These are phyloP conservation scores for Dipus sagitta DNA, from an alignment of 2,797 vertebrate species.

Conservation along the genomic window DNA sequence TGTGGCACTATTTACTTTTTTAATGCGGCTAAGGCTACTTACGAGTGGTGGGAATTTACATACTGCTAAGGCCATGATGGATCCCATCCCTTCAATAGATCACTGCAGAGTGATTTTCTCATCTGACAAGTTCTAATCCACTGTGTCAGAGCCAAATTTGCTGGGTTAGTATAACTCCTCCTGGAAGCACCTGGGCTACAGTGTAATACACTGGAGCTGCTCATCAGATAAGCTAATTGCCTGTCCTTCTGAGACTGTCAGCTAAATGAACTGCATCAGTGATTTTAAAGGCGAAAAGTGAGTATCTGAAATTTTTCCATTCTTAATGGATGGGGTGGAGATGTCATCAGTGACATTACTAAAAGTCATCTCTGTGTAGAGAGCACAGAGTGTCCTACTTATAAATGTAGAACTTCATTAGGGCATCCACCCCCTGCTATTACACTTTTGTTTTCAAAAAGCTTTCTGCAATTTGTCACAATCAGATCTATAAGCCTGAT, in stretches of 20 bases:
- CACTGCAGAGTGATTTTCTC: constrained; percentile 44
- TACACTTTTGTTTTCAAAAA: constrained; percentile 42
- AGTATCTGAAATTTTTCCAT: constrained; percentile 70
- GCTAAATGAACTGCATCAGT: constrained; percentile 59
- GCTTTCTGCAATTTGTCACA: constrained; percentile 30
- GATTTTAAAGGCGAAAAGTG: constrained; percentile 74
- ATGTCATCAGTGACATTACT: constrained; percentile 75
- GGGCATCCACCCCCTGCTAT: not conserved
- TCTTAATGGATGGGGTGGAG: constrained; percentile 77
- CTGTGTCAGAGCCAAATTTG: constrained; percentile 41
- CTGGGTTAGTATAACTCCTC: constrained; percentile 41
- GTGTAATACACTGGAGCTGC: constrained; percentile 8
- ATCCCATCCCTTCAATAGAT: not conserved
- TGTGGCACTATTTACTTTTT: not conserved
- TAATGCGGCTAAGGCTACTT: not conserved
- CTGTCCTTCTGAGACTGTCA: not conserved
- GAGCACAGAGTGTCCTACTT: constrained; percentile 47
- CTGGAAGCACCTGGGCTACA: constrained; percentile 41
- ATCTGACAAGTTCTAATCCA: constrained; percentile 40
- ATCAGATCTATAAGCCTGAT: not conserved
- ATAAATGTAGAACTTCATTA: constrained; percentile 67
- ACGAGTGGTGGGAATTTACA: not conserved
- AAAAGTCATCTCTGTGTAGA: constrained; percentile 43
- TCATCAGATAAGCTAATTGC: constrained; percentile 47
- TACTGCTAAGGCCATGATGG: not conserved